Conservation (phyloP, 2,888 invertebrate species). For the Ectropis crepuscularia region DNA sequence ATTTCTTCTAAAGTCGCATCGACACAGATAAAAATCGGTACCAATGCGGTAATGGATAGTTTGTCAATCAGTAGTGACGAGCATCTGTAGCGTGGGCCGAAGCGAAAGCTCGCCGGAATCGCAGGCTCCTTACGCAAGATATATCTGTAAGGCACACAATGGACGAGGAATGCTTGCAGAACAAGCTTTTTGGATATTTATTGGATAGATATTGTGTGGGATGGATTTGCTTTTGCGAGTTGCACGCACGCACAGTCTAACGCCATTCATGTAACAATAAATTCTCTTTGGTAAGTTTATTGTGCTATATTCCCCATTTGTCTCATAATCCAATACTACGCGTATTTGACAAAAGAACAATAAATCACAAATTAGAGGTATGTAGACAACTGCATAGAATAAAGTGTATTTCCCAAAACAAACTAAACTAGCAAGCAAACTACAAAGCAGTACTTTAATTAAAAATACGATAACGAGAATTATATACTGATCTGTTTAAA, state of each 20-base stretch:
- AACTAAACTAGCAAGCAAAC: no score
- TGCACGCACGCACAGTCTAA: conserved; percentile 59
- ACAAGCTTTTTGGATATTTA: conserved; percentile 85
- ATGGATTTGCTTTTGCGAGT: conserved; percentile 71
- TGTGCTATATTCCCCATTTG: conserved; percentile 28
- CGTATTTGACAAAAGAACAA: neutral
- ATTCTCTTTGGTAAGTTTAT: conserved; percentile 45
- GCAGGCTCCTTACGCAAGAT: conserved; percentile 79
- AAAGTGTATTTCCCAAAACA: no score
- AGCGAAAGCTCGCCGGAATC: conserved; percentile 69
- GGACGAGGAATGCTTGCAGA: conserved; percentile 77
- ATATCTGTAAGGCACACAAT: conserved; percentile 80
- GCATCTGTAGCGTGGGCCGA: conserved; percentile 70
- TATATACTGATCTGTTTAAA: no score
- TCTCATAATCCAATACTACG: conserved; percentile 7
- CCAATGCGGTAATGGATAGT: conserved; percentile 71
- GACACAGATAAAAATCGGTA: conserved; percentile 60
- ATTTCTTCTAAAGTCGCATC: conserved; percentile 63
- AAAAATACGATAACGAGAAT: no score
- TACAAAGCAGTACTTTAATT: no score
- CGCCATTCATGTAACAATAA: conserved; percentile 53
- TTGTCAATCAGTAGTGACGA: conserved; percentile 68
- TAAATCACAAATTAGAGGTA: no score
- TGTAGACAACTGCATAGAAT: no score
- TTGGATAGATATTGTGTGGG: conserved; percentile 83